Evolutionary conservation across 2,113 vertebrate genomes (phyloP).

Genomic region (Syngnathus floridae): DNA sequence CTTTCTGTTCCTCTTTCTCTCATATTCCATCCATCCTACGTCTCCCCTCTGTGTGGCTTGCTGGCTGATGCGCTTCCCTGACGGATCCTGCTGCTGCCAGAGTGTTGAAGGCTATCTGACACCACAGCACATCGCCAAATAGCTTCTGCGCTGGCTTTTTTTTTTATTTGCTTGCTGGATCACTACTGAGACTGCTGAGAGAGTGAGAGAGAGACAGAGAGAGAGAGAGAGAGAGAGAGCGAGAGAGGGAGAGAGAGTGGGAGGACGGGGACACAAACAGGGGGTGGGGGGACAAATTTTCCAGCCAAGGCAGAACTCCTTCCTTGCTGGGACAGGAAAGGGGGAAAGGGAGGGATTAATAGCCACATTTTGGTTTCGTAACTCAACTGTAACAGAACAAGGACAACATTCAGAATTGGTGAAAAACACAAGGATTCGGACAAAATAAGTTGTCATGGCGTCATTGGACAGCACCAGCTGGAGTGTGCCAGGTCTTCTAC

Average conservation of each 20-base stretch:
- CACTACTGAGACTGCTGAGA: background rate
- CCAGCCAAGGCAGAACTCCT: slow-evolving; percentile 27
- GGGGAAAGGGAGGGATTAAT: slow-evolving; percentile 50
- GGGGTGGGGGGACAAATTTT: slow-evolving; percentile 2
- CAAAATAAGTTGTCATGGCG: slow-evolving; percentile 53
- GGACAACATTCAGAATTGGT: slow-evolving; percentile 19
- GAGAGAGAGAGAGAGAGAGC: background rate
- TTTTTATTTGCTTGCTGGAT: slow-evolving; percentile 11
- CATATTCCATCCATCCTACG: slow-evolving; percentile 34
- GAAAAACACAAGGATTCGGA: slow-evolving; percentile 21
- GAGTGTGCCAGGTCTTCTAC: slow-evolving; percentile 48
- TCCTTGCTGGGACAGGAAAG: slow-evolving; percentile 53
- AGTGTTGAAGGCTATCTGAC: slow-evolving; percentile 33
- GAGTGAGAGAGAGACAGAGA: background rate
- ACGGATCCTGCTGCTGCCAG: slow-evolving; percentile 32
- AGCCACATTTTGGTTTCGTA: slow-evolving; percentile 13
- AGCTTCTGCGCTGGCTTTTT: slow-evolving; percentile 20
- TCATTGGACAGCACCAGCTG: slow-evolving; percentile 49
- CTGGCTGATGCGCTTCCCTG: slow-evolving; percentile 38
- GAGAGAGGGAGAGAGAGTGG: background rate
- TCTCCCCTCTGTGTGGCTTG: slow-evolving; percentile 28
- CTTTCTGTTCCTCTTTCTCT: slow-evolving; percentile 24
- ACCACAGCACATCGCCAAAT: slow-evolving; percentile 24
- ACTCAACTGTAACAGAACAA: slow-evolving; percentile 17
- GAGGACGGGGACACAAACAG: background rate